Conservation (phyloP, 1,140 invertebrate genomes). For the Brachionus sp. region DNA sequence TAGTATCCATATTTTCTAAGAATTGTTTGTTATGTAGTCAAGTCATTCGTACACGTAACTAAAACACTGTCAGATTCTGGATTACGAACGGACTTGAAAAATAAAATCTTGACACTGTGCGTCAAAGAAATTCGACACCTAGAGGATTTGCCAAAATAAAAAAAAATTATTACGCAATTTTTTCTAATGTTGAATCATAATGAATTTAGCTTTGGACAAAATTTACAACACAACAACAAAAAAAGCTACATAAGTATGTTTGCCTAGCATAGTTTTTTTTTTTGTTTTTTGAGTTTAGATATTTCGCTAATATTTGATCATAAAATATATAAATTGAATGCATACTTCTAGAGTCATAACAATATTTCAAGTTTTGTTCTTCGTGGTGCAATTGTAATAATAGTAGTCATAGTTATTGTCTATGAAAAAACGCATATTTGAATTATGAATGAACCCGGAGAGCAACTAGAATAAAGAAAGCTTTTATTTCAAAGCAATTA, state of each 20-base stretch:
- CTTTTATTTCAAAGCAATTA: slow-evolving; percentile 19
- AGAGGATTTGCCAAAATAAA: background rate
- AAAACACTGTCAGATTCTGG: background rate
- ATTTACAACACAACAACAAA: background rate
- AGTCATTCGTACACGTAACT: background rate
- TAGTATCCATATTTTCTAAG: background rate
- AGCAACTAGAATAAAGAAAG: background rate
- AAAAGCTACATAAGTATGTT: slow-evolving; percentile 38
- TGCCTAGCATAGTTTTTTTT: slow-evolving; percentile 37
- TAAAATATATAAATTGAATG: slow-evolving; percentile 3
- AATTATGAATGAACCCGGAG: slow-evolving; percentile 30
- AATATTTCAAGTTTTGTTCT: background rate
- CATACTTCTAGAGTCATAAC: slow-evolving; percentile 28
- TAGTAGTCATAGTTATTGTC: slow-evolving; percentile 38
- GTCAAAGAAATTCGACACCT: background rate
- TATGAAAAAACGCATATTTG: background rate
- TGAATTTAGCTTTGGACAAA: slow-evolving; percentile 15
- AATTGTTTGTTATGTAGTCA: background rate
- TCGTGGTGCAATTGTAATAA: background rate
- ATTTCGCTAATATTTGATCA: slow-evolving; percentile 28
- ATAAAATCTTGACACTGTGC: background rate
- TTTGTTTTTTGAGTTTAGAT: background rate
- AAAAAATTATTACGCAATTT: slow-evolving; percentile 15
- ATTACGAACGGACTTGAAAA: background rate
- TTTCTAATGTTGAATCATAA: slow-evolving; percentile 1